These are phyloP conservation scores for Drosophila monieri DNA, from an alignment of 2,888 invertebrate species.

Conservation along the genomic window DNA sequence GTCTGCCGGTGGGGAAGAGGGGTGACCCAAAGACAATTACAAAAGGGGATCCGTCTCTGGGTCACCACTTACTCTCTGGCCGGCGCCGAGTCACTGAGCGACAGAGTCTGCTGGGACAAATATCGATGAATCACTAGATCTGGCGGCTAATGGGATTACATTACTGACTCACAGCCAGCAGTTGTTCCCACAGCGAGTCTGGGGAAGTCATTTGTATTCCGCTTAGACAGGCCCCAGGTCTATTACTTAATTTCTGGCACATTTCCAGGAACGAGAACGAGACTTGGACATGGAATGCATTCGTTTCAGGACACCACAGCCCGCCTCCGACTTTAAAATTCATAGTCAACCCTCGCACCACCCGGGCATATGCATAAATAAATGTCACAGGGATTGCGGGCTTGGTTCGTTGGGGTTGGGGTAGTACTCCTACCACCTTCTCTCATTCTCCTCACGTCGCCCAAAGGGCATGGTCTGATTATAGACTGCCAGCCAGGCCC, in stretches of 20 bases:
- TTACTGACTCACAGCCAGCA: not conserved
- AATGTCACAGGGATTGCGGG: constrained; percentile 12
- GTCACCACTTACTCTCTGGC: constrained; percentile 19
- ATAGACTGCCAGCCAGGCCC: not conserved
- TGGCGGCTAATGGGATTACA: constrained; percentile 17
- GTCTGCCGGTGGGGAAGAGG: constrained; percentile 3
- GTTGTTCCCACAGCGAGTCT: too few species aligned
- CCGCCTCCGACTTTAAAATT: constrained; percentile 19
- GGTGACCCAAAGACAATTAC: constrained; percentile 29
- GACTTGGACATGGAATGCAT: not conserved
- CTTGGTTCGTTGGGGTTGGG: not conserved
- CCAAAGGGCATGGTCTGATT: not conserved
- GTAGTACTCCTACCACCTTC: too few species aligned
- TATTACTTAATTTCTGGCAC: constrained; percentile 24
- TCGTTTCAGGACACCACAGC: constrained; percentile 5
- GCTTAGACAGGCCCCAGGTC: not conserved
- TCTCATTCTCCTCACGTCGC: constrained; percentile 32
- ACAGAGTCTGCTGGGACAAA: constrained; percentile 21
- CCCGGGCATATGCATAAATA: constrained; percentile 23
- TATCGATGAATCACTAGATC: constrained; percentile 28
- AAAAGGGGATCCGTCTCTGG: constrained; percentile 22
- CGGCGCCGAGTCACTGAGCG: constrained; percentile 34
- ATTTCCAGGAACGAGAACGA: constrained; percentile 15
- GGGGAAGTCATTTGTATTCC: constrained; percentile 10
- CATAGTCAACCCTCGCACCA: constrained; percentile 15